Evolutionary conservation across 2,113 vertebrate genomes (phyloP), one percentile per base, ranked within the genome.

Genomic region (Zeus faber): DNA sequence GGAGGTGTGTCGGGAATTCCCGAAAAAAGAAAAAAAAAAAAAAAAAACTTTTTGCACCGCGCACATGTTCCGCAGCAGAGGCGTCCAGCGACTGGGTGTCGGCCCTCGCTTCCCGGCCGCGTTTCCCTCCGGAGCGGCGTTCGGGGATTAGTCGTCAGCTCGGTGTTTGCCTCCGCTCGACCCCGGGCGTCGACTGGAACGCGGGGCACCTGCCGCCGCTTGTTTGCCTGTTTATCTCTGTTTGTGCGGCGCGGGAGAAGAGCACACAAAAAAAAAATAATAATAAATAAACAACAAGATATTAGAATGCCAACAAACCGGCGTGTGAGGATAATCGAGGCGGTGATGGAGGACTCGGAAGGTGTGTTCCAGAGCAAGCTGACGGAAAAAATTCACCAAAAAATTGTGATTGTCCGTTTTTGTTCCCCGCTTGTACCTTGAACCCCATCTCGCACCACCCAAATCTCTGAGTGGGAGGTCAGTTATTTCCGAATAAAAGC

Each of bases 391-490:
- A n/a, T n/a, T n/a, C n/a, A n/a, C n/a, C n/a, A n/a, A n/a, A n/a
- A n/a, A n/a, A n/a, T n/a, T n/a, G 67, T 26, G 26, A 35, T 68
- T 50, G 68, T 52, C 54, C 58, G 61, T 35, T n/a, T n/a, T n/a
- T n/a, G n/a, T n/a, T n/a, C n/a, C n/a, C n/a, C n/a, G n/a, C 81
- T 83, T 76, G 80, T 84, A 76, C 75, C 57, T 81, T 82, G 69
- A 67, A 58, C 52, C 35, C 64, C 59, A 58, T 70, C 67, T 53
- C 62, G 56, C 74, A 78, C 65, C 9, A 31, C 58, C 22, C 41
- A 57, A 49, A 5, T 53, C 16, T 45, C 26, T 52, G 52, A 24
- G 17, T 51, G 9, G 6, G n/a, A 21, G 11, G 6, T 41, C n/a
- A n/a, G n/a, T n/a, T n/a, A n/a, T n/a, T n/a, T n/a, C n/a, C n/a